Evolutionary conservation across 2,797 vertebrate genomes (phyloP).

Genomic region (Sebastes oblongus): DNA sequence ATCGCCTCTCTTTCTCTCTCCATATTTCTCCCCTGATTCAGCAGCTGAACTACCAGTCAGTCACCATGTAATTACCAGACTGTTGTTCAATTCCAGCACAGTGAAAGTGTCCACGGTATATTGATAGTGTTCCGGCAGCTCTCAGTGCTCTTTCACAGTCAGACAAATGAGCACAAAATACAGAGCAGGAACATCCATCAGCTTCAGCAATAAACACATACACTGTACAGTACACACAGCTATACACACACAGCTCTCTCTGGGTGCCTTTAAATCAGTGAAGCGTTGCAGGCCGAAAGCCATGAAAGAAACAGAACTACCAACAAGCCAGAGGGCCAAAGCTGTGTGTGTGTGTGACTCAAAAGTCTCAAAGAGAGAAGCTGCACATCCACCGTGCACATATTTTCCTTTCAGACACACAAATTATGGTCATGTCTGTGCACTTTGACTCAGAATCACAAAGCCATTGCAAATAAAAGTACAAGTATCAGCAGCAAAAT

Average conservation of each 20-base stretch:
- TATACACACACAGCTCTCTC: background rate
- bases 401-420: background rate
- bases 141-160: slow-evolving; percentile 13
- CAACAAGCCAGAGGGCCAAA: slow-evolving; percentile 20
- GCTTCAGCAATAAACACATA: background rate
- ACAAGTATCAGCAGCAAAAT: background rate
- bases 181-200: slow-evolving; percentile 1
- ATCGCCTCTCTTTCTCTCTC: background rate
- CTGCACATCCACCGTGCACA: background rate
- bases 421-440: background rate
- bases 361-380: background rate
- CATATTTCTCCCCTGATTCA: background rate
- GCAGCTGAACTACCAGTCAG: background rate
- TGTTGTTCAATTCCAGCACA: background rate
- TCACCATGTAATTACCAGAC: slow-evolving; percentile 5
- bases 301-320: slow-evolving; percentile 4
- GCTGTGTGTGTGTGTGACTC: background rate
- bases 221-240: background rate
- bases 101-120: background rate
- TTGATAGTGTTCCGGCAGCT: slow-evolving; percentile 20
- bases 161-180: slow-evolving; percentile 29
- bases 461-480: background rate
- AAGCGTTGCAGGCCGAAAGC: slow-evolving; percentile 8
- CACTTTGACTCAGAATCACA: background rate
- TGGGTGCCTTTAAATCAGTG: slow-evolving; percentile 38